phyloP scores from a whole-genome alignment of 2,888 invertebrate species.

The Caenorhabditis sp. region DNA sequence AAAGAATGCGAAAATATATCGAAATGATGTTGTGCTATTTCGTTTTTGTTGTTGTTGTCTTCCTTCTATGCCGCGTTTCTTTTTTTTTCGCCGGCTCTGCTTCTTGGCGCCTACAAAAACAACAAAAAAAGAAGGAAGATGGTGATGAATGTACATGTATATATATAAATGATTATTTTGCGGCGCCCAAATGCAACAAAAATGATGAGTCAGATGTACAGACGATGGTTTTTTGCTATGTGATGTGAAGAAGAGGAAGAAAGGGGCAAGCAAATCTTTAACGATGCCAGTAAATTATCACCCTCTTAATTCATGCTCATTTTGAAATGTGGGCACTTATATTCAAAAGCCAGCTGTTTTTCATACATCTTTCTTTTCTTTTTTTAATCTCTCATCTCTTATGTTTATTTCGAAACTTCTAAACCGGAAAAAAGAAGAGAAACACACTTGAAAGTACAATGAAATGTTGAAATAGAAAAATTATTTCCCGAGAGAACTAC shows the following conservation, averaged over 20 bases:
- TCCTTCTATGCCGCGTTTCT: background rate
- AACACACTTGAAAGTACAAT: background rate
- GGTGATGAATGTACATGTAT: background rate
- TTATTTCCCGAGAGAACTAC: too few species aligned
- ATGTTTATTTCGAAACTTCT: background rate
- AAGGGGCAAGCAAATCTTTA: background rate
- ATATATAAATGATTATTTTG: too few species aligned
- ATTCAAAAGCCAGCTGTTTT: background rate
- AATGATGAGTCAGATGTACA: too few species aligned
- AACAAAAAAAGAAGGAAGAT: conserved; percentile 1
- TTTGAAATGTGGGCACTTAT: background rate
- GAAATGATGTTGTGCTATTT: conserved; percentile 6
- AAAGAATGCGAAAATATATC: conserved; percentile 6
- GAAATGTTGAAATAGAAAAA: background rate
- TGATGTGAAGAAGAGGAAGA: background rate
- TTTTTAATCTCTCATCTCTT: background rate
- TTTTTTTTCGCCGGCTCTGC: background rate
- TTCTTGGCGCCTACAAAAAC: background rate
- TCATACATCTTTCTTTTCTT: background rate
- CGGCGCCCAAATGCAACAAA: background rate
- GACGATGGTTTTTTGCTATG: too few species aligned
- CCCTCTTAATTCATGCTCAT: too few species aligned
- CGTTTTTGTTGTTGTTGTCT: conserved; percentile 1
- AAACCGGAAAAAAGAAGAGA: background rate
- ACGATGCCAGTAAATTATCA: background rate